Evolutionary conservation across 2,113 vertebrate species (phyloP), one percentile per base, ranked within the genome.

Genomic region (Scatophagus argus): DNA sequence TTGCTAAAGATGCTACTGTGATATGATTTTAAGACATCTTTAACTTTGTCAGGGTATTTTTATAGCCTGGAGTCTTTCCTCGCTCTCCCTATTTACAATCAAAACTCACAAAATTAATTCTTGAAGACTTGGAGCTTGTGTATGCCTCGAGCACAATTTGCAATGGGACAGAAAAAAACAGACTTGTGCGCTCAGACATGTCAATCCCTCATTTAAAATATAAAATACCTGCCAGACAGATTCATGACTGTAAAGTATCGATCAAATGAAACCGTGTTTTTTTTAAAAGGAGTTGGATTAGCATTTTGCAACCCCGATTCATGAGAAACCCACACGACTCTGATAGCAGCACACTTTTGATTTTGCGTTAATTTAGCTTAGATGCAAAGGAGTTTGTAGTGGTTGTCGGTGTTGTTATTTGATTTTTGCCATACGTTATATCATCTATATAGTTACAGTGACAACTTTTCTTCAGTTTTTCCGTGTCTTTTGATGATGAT

Each of bases 101-200:
- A 38, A 83, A 84, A 79, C 34, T 43, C 49, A 39, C 34, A 31
- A 75, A 85, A 88, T 89, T 54, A 80, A 87, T 87, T 86, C 66
- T 70, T 74, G 49, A 73, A 58, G 49, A 65, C 63, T 90, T 46
- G 74, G 25, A 84, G 74, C 55, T 77, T 32, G 39, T 47, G 39
- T 43, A 29, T 32, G 82, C 75, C 70, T 65, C 11, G 38, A 82
- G 82, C 55, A 43, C 54, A 77, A 77, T 74, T 73, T 81, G 29
- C 47, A 77, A 12, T 69, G 14, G 74, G 46, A 72, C 29, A 55
- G 25, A 70, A 81, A 79, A 55, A 54, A 73, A 59, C n/a, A 71
- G 32, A 32, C 55, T 25, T 36, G 23, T 38, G 13, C 43, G 38
- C 67, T 69, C 56, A 74, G 38, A 55, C 65, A 47, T 55, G 58